Evolutionary conservation across 2,797 vertebrate genomes (phyloP).

Genomic region (Amniataba percoides): DNA sequence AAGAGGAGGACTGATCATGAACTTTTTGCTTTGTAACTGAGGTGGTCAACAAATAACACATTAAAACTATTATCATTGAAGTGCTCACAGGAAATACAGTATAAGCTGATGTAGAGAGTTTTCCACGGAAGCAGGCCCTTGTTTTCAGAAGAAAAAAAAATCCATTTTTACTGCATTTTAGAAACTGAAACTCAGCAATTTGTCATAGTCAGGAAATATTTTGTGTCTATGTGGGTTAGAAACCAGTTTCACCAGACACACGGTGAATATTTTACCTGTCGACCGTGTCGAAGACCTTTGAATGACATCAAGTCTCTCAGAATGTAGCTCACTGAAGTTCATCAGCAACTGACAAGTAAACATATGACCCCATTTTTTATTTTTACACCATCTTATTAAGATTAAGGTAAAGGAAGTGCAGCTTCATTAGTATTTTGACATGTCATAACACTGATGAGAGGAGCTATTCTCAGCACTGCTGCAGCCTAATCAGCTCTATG

Average conservation of each 20-base stretch:
- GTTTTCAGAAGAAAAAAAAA: slow-evolving; percentile 6
- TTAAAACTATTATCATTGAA: neutral
- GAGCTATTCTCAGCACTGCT: slow-evolving; percentile 16
- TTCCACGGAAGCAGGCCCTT: neutral
- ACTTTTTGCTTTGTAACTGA: slow-evolving; percentile 1
- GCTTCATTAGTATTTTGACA: slow-evolving; percentile 1
- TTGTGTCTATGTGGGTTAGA: neutral
- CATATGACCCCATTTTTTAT: neutral
- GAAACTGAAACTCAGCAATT: neutral
- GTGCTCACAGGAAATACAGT: neutral
- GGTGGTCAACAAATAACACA: neutral
- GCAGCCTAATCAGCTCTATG: slow-evolving; percentile 30
- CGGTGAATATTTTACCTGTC: neutral
- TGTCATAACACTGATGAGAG: neutral
- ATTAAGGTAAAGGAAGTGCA: neutral
- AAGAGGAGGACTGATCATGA: neutral
- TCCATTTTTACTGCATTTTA: neutral
- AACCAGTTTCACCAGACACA: neutral
- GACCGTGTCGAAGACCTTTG: neutral
- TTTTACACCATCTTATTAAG: neutral
- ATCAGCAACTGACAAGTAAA: neutral
- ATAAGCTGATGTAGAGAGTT: neutral
- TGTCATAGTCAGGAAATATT: neutral
- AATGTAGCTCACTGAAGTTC: neutral
- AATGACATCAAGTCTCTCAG: neutral